phyloP scores from a whole-genome alignment of 2,888 invertebrate species.

The Pammene fasciana region DNA sequence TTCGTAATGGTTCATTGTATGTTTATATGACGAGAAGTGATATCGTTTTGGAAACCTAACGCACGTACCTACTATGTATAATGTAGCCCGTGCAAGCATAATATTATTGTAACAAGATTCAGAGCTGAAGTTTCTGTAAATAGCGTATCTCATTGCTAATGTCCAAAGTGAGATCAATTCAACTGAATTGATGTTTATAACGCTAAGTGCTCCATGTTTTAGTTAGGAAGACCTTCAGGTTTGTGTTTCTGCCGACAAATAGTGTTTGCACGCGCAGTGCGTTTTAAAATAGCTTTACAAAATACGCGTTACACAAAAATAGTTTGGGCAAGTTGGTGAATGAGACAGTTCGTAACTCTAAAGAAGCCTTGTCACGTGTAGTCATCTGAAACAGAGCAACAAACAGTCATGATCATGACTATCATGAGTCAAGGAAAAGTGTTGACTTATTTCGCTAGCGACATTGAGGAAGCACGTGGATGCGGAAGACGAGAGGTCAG shows the following conservation, averaged over 20 bases:
- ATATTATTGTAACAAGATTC: slow-evolving; percentile 34
- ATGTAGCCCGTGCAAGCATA: slow-evolving; percentile 23
- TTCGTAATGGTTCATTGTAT: neutral
- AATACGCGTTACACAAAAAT: slow-evolving; percentile 40
- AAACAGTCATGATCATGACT: slow-evolving; percentile 18
- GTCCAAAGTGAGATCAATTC: slow-evolving; percentile 24
- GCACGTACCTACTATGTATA: slow-evolving; percentile 11
- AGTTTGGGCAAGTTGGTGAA: slow-evolving; percentile 30
- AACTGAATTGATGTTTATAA: slow-evolving; percentile 1
- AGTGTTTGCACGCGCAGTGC: slow-evolving; percentile 49
- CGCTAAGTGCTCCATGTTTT: slow-evolving; percentile 22
- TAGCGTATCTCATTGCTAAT: slow-evolving; percentile 12
- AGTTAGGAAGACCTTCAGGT: slow-evolving; percentile 19
- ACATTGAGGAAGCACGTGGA: slow-evolving; percentile 23
- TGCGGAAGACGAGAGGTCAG: slow-evolving; percentile 27
- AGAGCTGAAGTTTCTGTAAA: slow-evolving; percentile 31
- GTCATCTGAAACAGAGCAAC: no score
- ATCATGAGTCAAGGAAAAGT: slow-evolving; percentile 34
- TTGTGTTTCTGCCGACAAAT: slow-evolving; percentile 21
- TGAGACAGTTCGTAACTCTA: slow-evolving; percentile 29
- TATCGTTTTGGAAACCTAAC: slow-evolving; percentile 25
- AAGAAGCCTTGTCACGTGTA: slow-evolving; percentile 14
- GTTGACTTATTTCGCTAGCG: slow-evolving; percentile 28
- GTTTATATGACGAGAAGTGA: slow-evolving; percentile 26
- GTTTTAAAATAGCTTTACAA: slow-evolving; percentile 44